Evolutionary conservation across 64 coral and sea anemone genomes (phyloP), one percentile per base, ranked within the genome.

Genomic region (Pocillopora verrucosa): DNA sequence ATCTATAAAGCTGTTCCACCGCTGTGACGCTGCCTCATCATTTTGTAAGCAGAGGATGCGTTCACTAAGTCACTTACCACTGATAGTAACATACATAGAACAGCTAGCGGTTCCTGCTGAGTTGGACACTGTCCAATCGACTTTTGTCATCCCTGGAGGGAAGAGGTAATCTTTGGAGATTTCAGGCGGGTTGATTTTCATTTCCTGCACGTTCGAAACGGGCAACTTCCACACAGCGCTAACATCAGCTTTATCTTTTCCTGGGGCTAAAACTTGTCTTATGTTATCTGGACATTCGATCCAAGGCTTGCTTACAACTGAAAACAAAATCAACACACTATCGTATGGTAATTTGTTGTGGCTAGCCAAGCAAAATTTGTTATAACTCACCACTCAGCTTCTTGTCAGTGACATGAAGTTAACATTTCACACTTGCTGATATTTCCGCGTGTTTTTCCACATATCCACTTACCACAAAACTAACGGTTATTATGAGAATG

Each of bases 161-260:
- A 87, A 92, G 9, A 34, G 74, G 51, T 87, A 92, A 19, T 77
- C 87, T 72, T 83, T 63, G 22, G 57, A 87, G 13, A 79, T 85
- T 19, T 76, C 67, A 25, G 60, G 26, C 3, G 90, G 90, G 19
- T 22, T 72, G 75, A 87, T 62, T 9, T 45, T 76, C 1, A 92
- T 70, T 20, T 72, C 56, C 1, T 87, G 11, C 3, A 80, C 34
- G 24, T 78, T 86, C 56, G 79, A 92, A 3, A 9, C 80, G 63
- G 90, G 90, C 35, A 73, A 61, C 72, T 73, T 70, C 90, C 90
- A 92, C 61, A 70, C 37, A 65, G 60, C 34, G 51, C 90, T 92
- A 24, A 92, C 90, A 30, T 73, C 74, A 73, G 90, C 83, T 37
- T 74, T 87, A 22, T 73, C 68, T 37, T 78, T 41, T 9, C 83